Base-by-base conservation (phyloP, 2,797 vertebrate species). In the Sebastolobus alascanus region DNA sequence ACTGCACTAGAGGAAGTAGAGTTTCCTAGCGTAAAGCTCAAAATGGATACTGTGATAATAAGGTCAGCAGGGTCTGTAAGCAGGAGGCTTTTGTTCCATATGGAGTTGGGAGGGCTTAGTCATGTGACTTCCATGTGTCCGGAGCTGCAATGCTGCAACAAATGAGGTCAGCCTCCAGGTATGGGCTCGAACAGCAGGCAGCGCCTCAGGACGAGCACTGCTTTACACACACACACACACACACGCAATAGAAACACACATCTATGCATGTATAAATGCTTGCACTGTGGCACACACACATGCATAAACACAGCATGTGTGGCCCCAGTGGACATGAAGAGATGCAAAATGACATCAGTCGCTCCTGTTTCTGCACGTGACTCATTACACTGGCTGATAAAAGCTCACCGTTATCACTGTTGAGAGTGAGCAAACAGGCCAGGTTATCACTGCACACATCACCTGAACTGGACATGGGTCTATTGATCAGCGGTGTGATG, bases 141-240 rank as follows among this genome's bases (percentile, higher is more conserved):
- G 22, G 83, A 77, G 85, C 84, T 82, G 75, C 85, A 81, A 75
- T 13, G 84, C 76, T 78, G 88, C 86, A 90, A 86, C 90, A 89
- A 92, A 93, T 90, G 86, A 93, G 91, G 90, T 94, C 91, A 94
- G 89, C 85, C 91, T 90, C 77, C 91, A 93, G 89, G 93, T 94
- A 90, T 82, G 80, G 71, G 66, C 68, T 60, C 33, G 63, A 92
- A 90, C 90, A 93, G 89, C 89, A 92, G 93, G 92, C 89, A 84
- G 88, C 1, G 83, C 90, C 90, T 80, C 68, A 46, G 89, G 89
- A 88, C 5, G 69, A 73, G 65, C 70, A 33, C 83, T 52, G 68
- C 56, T 50, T 46, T 13, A 55, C 33, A 70, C 84, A 77, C 67
- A 74, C 72, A 65, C 72, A 68, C 65, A 46, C 75, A 70, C 70